Base-by-base conservation (phyloP, 92 coral and sea anemone genomes). In the Meandrina meandrites region DNA sequence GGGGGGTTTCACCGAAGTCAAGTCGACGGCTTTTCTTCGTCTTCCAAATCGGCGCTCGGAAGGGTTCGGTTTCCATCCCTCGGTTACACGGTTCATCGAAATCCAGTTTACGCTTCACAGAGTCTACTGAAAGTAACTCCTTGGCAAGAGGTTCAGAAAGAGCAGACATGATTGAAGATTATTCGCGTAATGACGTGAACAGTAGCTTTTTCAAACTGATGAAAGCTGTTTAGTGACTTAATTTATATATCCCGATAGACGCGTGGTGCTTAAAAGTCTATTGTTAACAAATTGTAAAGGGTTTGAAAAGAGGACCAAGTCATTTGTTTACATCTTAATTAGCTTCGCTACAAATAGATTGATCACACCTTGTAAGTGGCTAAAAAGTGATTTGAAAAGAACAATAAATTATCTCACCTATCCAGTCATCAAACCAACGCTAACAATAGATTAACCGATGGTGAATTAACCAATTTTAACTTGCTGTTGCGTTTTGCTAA, bases 301-400 rank as follows among this genome's bases (percentile, higher is more conserved):
- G 57, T 34, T 84, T 84, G 87, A 74, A 57, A 31, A 84, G 69
- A 84, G 14, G 42, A 37, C 28, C 30, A 22, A n/a, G 1, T 8
- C 28, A 21, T 22, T 84, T 54, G 74, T 75, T 84, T 37, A 84
- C 81, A 84, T 42, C 18, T 10, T 84, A 37, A 84, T 75, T 57
- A 42, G 74, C 53, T 30, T 24, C 16, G 17, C 37, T 40, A 56
- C 17, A 75, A 56, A 37, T n/a, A 57, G 69, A 70, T 10, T 69
- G 31, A 50, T 82, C 86, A 30, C 86, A 72, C 86, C 86, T 82
- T 32, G 50, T 50, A 11, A 82, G 51, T 70, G 78, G 86, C 53
- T 82, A 6, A 72, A 50, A 72, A 82, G 47, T 35, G 69, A 8
- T 5, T 82, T 31, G 54, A 54, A 50, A 31, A 64, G 40, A 69